Evolutionary conservation across 2,113 vertebrate genomes (phyloP).

Genomic region (Bos taurus): ARS-UCD2.0 NC_037348.1:54501-55000

Average conservation of each 20-base stretch:
- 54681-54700: not conserved
- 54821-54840: fast-evolving
- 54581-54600: not conserved
- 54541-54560: not conserved
- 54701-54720: no score
- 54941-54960: no score
- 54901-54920: not conserved
- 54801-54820: not conserved
- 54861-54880: not conserved
- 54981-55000: not conserved
- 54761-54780: no score
- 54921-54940: fast-evolving
- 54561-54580: fast-evolving
- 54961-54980: not conserved
- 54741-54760: not conserved
- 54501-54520: fast-evolving
- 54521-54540: fast-evolving
- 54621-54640: not conserved
- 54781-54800: not conserved
- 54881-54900: not conserved
- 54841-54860: not conserved
- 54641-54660: fast-evolving
- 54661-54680: no score
- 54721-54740: not conserved
- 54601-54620: fast-evolving